Evolutionary conservation across 2,113 vertebrate genomes (phyloP), one percentile per base, ranked within the genome.

Genomic region (Poicephalus gulielmi): DNA sequence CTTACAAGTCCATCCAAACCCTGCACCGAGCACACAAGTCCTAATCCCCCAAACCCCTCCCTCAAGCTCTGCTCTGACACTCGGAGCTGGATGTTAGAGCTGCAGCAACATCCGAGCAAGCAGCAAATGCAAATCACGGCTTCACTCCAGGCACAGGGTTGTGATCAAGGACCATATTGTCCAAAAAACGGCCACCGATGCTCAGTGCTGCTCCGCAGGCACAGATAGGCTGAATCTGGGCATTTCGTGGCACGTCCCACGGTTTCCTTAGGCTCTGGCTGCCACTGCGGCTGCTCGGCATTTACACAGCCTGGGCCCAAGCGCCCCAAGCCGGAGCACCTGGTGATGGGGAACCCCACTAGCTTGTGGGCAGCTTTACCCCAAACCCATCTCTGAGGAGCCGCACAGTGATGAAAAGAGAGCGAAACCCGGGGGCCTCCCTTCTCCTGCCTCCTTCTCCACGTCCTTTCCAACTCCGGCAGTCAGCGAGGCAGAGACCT

Each of bases 401-500:
- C 50, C 15, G 12, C 35, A 46, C 16, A 22, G 69, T 4, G 67
- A 80, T 37, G 28, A 62, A 57, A 85, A 49, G 28, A 52, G 17
- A 15, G n/a, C 1, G 10, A 91, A 95, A 20, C 73, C 15, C 9
- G 11, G 35, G 31, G 35, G 33, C 55, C 47, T 94, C 62, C 62
- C n/a, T 78, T 30, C 59, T 88, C 33, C 52, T 27, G 67, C 88
- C 46, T 66, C 67, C 59, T 77, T 71, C 78, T 41, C 62, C n/a
- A 39, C 55, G 64, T 59, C 83, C 64, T 53, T 86, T n/a, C 73
- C 88, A 94, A 94, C 71, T 94, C 88, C 0, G 2, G 55, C 85
- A 92, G 83, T 35, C 70, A 60, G 64, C 2, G 8, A 96, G 81
- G 52, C 57, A 83, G 78, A 74, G 81, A 93, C 96, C 95, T 96